Conservation (phyloP, 1,140 invertebrate genomes). For the Watersipora subatra region DNA sequence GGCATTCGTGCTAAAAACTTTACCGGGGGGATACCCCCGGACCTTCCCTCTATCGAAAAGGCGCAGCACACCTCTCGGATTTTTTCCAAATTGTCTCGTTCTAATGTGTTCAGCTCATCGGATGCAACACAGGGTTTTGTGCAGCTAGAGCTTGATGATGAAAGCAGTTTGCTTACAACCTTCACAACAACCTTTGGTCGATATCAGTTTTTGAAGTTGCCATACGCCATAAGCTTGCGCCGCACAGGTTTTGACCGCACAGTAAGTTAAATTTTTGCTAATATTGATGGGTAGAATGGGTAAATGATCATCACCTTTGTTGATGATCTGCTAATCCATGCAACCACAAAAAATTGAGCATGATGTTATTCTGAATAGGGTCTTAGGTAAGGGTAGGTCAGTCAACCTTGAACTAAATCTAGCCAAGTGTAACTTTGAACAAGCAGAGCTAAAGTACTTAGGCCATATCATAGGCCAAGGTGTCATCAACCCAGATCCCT, state of each 20-base stretch:
- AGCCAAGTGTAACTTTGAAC: slow-evolving; percentile 3
- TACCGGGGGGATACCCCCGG: no score
- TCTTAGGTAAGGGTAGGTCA: background rate
- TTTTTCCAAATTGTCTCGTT: background rate
- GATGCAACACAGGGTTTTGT: slow-evolving; percentile 9
- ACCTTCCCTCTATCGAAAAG: no score
- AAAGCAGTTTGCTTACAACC: background rate
- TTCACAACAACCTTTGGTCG: background rate
- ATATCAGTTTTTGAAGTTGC: background rate
- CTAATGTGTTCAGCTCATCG: slow-evolving; percentile 6
- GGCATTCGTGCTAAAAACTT: no score
- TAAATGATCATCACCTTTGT: no score
- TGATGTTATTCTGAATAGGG: slow-evolving; percentile 6
- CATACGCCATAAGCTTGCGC: background rate
- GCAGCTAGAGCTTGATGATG: slow-evolving; percentile 10
- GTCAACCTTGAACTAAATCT: slow-evolving; percentile 6
- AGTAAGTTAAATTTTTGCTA: background rate
- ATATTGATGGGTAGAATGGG: slow-evolving; percentile 3
- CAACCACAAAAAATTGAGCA: slow-evolving; percentile 10
- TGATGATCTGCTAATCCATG: slow-evolving; percentile 9
- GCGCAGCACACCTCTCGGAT: slow-evolving; percentile 4
- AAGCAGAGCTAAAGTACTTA: slow-evolving; percentile 5
- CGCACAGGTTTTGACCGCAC: background rate
- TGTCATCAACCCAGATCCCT: slow-evolving; percentile 3
- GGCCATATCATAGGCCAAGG: slow-evolving; percentile 6